These are phyloP conservation scores for Calliphora vicina DNA, from an alignment of 1,140 invertebrate species.

Conservation along the genomic window DNA sequence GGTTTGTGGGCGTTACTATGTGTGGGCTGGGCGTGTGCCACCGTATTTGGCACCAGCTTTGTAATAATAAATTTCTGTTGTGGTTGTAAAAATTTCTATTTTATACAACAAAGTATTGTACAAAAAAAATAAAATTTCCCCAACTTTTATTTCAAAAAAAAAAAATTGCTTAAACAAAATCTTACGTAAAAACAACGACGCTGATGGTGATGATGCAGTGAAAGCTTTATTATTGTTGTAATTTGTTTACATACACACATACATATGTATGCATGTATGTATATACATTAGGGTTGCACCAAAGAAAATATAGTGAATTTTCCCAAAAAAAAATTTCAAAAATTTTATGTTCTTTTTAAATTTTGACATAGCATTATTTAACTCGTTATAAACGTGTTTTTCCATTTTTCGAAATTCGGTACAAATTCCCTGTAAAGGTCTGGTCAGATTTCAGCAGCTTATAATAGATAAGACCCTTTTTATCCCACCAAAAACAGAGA, in stretches of 20 bases:
- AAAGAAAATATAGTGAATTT: too few species aligned
- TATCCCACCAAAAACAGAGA: too few species aligned
- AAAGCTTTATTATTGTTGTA: background rate
- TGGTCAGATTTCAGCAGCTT: too few species aligned
- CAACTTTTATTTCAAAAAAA: background rate
- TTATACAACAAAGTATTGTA: background rate
- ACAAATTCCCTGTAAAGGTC: too few species aligned
- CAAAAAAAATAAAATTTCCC: background rate
- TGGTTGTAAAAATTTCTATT: background rate
- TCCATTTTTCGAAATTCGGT: too few species aligned
- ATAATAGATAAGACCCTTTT: too few species aligned
- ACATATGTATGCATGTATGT: too few species aligned
- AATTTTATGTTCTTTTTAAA: too few species aligned
- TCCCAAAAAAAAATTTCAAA: too few species aligned
- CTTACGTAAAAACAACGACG: background rate
- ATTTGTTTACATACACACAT: background rate
- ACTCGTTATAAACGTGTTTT: too few species aligned
- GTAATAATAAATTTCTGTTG: background rate
- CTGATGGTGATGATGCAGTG: background rate
- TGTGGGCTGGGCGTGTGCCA: conserved; percentile 16
- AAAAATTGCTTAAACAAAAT: background rate
- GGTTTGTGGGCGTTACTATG: background rate
- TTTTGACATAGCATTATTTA: too few species aligned
- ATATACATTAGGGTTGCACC: too few species aligned
- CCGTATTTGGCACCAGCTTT: conserved; percentile 2